Evolutionary conservation across 2,113 vertebrate genomes (phyloP), one percentile per base, ranked within the genome.

Genomic region (Tachysurus fulvidraco): DNA sequence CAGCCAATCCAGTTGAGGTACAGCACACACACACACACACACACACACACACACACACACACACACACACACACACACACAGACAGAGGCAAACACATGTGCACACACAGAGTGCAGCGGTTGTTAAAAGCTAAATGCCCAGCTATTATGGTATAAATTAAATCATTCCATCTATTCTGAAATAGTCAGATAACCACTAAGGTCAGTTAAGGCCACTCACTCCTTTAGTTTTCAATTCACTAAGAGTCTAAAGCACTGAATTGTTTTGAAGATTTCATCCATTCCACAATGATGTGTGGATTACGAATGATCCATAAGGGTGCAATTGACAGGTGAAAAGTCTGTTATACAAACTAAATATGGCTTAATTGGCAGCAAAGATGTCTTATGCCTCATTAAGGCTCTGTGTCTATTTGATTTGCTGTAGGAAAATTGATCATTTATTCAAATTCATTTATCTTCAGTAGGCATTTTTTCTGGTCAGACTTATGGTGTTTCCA

Each of bases 1-100:
- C 86, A 23, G 62, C 85, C 28, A 55, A 64, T 44, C 71, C 86
- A 71, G 36, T 52, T 55, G 88, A 90, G 88, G 90, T 91, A 83
- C 74, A 69, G 2, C 36, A 57, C 8, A 60, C 52, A 30, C 64
- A 60, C 9, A 28, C 36, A 86, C 76, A 86, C n/a, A 86, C 28
- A 84, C 21, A 79, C 73, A 73, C 64, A 60, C 23, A 69, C 28
- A 30, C 17, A 84, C 30, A 7, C 74, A 69, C 82, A 55, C 23
- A 83, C 62, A 69, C 57, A 67, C 30, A 65, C 4, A 64, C 1
- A 65, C 7, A 67, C 23, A n/a, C 23, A 64, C 23, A 67, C 30
- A 71, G 14, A 71, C 30, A 69, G 30, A 69, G 14, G 36, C 28
- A 36, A 30, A 69, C 13, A 69, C 36, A n/a, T n/a, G 28, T 36